Base-by-base conservation (phyloP, 2,888 invertebrate genomes). In the Dryocosmus kuriphilus region DNA sequence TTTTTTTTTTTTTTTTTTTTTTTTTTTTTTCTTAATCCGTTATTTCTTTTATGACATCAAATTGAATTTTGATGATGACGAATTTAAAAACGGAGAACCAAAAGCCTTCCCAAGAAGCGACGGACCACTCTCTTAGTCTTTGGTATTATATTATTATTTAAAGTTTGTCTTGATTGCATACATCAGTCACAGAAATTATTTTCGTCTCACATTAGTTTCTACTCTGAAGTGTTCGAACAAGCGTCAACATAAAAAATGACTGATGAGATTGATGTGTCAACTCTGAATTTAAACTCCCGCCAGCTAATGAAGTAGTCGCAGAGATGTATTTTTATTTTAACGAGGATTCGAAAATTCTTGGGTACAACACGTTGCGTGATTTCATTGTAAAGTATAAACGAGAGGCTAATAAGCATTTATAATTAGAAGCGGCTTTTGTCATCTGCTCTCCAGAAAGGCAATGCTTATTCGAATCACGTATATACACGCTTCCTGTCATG, bases 371-470 rank as follows among this genome's bases (percentile, higher is more conserved):
- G 22, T 22, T 67, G 27, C 41, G n/a, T n/a, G 71, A 71, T 71
- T 71, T 71, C 71, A 71, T 46, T 71, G 30, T 71, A 71, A 71
- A 71, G 51, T 71, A 65, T 38, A 65, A 46, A 30, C 30, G 71
- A 27, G 51, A 27, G 24, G 16, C 46, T 71, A 71, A 71, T 71
- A 51, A 71, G 67, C 67, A 67, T 67, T 19, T 71, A 71, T 71
- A 71, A 71, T 71, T 71, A 71, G 71, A 46, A 9, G 71, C 71
- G 46, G 71, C 9, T 71, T 71, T 30, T 71, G 71, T 71, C 51
- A 51, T 51, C 71, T 51, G 30, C 19, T 51, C 51, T 16, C 4
- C 51, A 30, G 16, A 9, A 27, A 24, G 9, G 27, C 9, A 46
- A 67, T 67, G 19, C 24, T 41, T 41, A 67, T 46, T 67, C 46